phyloP scores from a whole-genome alignment of 2,113 vertebrate genomes.

The Prietella phreatophila region DNA sequence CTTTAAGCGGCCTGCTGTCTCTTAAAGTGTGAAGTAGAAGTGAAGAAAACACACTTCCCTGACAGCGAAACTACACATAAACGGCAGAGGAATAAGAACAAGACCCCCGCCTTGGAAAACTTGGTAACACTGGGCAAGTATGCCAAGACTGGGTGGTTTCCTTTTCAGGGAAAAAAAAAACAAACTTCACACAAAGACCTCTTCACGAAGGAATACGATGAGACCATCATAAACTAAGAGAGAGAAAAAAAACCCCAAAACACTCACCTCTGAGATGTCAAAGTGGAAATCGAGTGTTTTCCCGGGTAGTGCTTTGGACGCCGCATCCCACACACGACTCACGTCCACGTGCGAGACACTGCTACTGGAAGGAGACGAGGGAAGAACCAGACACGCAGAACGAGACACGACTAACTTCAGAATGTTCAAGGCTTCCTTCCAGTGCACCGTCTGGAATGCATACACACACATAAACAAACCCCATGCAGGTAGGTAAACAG shows the following conservation, averaged over 20 bases:
- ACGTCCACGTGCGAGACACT: slow-evolving; percentile 86
- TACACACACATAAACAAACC: slow-evolving; percentile 8
- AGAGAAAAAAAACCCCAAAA: not conserved
- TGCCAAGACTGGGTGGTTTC: slow-evolving; percentile 25
- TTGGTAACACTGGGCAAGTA: not conserved
- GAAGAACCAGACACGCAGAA: slow-evolving; percentile 91
- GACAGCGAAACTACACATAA: not conserved
- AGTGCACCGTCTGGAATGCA: slow-evolving; percentile 83
- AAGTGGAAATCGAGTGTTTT: slow-evolving; percentile 98
- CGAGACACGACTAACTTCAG: slow-evolving; percentile 94
- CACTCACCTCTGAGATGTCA: slow-evolving; percentile 92
- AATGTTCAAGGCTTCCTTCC: slow-evolving; percentile 96
- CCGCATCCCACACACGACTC: slow-evolving; percentile 88
- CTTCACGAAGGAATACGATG: not conserved
- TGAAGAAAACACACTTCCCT: not conserved
- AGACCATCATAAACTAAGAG: not conserved
- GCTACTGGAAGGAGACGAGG: slow-evolving; percentile 84
- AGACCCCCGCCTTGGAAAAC: slow-evolving; percentile 33
- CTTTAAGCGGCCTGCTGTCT: slow-evolving; percentile 34
- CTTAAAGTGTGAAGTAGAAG: not conserved
- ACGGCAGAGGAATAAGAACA: not conserved
- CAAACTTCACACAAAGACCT: not conserved
- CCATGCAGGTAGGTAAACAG: slow-evolving; percentile 19
- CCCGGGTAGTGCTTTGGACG: slow-evolving; percentile 92
- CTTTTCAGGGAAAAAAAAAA: not conserved